Evolutionary conservation across 1,140 invertebrate species (phyloP).

Genomic region (Brachionus angularis): DNA sequence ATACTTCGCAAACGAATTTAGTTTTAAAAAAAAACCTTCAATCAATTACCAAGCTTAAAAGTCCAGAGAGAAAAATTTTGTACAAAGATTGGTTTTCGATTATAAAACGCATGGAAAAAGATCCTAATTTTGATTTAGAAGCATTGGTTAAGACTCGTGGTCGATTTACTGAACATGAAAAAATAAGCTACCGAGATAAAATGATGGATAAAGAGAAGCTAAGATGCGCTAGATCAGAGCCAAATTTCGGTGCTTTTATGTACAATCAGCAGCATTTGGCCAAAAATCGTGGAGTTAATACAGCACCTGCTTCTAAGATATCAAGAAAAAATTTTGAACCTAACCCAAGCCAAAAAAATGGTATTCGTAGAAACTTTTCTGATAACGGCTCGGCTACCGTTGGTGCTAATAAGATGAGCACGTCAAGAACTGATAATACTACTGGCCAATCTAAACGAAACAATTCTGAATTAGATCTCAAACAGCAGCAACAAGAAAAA

Average conservation of each 20-base stretch:
- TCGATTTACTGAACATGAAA: slow-evolving; percentile 33
- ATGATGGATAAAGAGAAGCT: slow-evolving; percentile 15
- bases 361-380: not conserved
- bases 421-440: no score
- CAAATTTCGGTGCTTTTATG: slow-evolving; percentile 21
- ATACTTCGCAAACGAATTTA: not conserved
- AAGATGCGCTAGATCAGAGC: slow-evolving; percentile 23
- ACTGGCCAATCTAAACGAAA: not conserved
- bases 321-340: not conserved
- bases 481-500: not conserved
- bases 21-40: slow-evolving; percentile 11
- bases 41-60: slow-evolving; percentile 27
- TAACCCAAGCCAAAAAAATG: not conserved
- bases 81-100: slow-evolving; percentile 43
- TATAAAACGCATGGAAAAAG: slow-evolving; percentile 41
- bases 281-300: slow-evolving; percentile 19
- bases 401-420: no score
- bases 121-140: slow-evolving; percentile 39
- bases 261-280: not conserved
- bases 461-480: not conserved
- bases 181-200: slow-evolving; percentile 39
- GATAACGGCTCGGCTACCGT: no score
- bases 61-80: slow-evolving; percentile 35
- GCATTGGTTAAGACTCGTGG: slow-evolving; percentile 29
- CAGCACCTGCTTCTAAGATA: slow-evolving; percentile 11